Evolutionary conservation across 2,888 invertebrate species (phyloP).

Genomic region (Zhengitettix transpicula): DNA sequence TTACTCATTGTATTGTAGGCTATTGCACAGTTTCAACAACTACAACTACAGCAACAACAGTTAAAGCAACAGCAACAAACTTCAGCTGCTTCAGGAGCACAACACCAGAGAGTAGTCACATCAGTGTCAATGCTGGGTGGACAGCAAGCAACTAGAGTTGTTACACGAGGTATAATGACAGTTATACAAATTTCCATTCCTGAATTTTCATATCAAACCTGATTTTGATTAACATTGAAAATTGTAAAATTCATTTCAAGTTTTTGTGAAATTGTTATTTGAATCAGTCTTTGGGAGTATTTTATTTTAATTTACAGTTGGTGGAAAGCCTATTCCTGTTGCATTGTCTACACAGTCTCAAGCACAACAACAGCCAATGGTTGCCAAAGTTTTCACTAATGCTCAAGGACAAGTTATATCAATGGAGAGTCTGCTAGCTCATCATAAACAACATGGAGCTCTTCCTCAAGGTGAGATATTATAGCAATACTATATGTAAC

Average conservation of each 20-base stretch:
- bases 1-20: neutral
- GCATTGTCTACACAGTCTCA: conserved; percentile 18
- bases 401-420: conserved; percentile 37
- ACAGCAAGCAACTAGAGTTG: conserved; percentile 3
- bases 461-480: conserved; percentile 7
- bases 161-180: conserved; percentile 4
- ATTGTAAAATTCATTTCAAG: no score
- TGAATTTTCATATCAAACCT: no score
- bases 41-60: conserved; percentile 9
- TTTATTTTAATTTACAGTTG: conserved; percentile 3
- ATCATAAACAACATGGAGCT: conserved; percentile 24
- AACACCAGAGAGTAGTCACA: conserved; percentile 7
- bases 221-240: no score
- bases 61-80: conserved; percentile 10
- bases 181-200: no score
- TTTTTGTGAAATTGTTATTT: no score
- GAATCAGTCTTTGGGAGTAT: no score
- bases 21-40: conserved; percentile 18
- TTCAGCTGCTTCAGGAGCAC: neutral
- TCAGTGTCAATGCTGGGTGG: conserved; percentile 9
- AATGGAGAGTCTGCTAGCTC: conserved; percentile 38
- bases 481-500: neutral
- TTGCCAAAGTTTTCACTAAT: conserved; percentile 21
- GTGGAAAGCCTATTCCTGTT: conserved; percentile 7
- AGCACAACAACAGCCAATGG: conserved; percentile 19